Base-by-base conservation (phyloP, 2,797 vertebrate species). In the Pelobates cultripes region DNA sequence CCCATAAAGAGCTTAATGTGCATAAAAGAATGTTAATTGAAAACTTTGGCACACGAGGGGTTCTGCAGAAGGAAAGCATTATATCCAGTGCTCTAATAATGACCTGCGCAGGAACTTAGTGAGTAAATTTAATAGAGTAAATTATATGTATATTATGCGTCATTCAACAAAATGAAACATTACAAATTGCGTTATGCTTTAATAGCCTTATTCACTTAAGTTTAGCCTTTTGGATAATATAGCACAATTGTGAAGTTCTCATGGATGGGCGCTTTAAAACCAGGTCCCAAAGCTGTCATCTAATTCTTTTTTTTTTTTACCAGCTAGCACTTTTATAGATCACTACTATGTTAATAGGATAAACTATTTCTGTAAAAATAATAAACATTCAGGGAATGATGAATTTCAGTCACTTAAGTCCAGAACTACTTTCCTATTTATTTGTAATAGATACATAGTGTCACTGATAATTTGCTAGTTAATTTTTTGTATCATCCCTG, bases 381-480 rank as follows among this genome's bases (percentile, higher is more conserved):
- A 76, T 60, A 83, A 75, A 67, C 55, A 57, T 64, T 75, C 53
- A 17, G 53, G 57, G 53, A 43, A 72, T 82, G 77, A 79, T 78
- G 70, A 74, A 75, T 83, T 78, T 73, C 71, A 78, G 71, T 79
- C 81, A 70, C 64, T 83, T 79, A 43, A 64, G 66, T 73, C 63
- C 63, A 60, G 63, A 68, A 28, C 67, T 60, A 66, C 69, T 53
- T 41, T 43, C 51, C 72, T 79, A 70, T 79, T 83, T 83, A 74
- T 70, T 68, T 79, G 41, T 83, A 71, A 83, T 83, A 75, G 71
- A 83, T 75, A 79, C 77, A 83, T 53, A 73, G 72, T 75, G 76
- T 83, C 76, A 75, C 57, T 75, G 76, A 79, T 83, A 79, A 83
- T 83, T 79, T 79, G 40, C 82, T 70, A 79, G 82, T 79, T 83